Conservation (phyloP, 2,888 invertebrate genomes). For the Sarcophaga rosellei region DNA sequence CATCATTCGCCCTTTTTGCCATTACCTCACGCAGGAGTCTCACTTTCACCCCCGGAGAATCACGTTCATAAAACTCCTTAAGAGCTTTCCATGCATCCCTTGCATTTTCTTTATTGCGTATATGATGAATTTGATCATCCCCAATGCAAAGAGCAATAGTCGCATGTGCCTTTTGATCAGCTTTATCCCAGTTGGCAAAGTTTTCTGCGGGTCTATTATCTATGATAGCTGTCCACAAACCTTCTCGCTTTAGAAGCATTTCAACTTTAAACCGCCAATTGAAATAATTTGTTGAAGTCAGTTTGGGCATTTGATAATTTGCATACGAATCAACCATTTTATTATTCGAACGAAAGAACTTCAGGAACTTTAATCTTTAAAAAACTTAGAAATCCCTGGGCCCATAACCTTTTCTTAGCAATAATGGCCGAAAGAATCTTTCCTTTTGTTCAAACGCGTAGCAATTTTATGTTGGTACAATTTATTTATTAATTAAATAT, state of each 20-base stretch:
- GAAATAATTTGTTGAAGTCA: constrained; percentile 36
- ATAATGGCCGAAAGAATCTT: no score
- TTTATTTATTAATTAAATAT: no score
- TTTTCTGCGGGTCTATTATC: background rate
- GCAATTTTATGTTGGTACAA: no score
- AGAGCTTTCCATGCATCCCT: constrained; percentile 50
- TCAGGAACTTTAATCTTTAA: no score
- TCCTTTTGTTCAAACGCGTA: no score
- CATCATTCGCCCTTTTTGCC: constrained; percentile 55
- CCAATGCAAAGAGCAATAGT: constrained; percentile 50
- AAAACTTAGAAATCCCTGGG: no score
- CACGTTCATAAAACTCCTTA: constrained; percentile 51
- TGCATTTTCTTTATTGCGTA: constrained; percentile 2
- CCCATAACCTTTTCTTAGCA: no score
- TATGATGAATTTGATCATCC: constrained; percentile 57
- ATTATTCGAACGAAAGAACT: background rate
- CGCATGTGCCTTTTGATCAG: constrained; percentile 44
- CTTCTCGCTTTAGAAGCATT: constrained; percentile 13
- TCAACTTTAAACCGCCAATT: constrained; percentile 14
- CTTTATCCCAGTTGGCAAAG: background rate
- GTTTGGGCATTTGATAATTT: background rate
- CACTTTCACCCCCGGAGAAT: constrained; percentile 60
- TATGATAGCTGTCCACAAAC: background rate
- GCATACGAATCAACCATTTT: constrained; percentile 7
- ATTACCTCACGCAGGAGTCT: constrained; percentile 62